Evolutionary conservation across 1,140 invertebrate genomes (phyloP).

Genomic region (Scaptomyza pallida): DNA sequence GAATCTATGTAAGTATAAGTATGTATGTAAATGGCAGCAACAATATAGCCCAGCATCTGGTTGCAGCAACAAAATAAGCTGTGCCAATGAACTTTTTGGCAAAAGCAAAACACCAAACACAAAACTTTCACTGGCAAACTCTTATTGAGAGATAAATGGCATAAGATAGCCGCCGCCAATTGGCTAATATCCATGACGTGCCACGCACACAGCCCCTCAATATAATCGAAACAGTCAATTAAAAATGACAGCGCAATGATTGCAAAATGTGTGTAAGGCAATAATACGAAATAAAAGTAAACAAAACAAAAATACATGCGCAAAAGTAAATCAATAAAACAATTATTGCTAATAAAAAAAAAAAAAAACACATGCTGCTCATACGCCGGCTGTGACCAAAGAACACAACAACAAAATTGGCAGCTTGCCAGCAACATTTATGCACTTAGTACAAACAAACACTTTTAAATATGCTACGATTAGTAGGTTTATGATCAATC

Average conservation of each 20-base stretch:
- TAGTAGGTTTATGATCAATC: too few relatives aligned
- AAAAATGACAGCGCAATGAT: conserved; percentile 37
- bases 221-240: conserved; percentile 48
- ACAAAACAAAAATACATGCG: background rate
- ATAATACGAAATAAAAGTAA: conserved; percentile 28
- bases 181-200: conserved; percentile 55
- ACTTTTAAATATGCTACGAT: too few relatives aligned
- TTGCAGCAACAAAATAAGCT: conserved; percentile 2
- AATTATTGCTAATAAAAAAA: conserved; percentile 33
- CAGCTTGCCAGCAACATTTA: conserved; percentile 29
- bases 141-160: conserved; percentile 53
- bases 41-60: conserved; percentile 21
- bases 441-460: too few relatives aligned
- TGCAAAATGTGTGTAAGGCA: conserved; percentile 42
- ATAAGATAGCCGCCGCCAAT: conserved; percentile 47
- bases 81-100: conserved; percentile 51
- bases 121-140: conserved; percentile 53
- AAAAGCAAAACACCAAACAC: conserved; percentile 17
- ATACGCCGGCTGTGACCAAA: conserved; percentile 37
- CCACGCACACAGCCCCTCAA: conserved; percentile 33
- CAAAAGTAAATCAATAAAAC: conserved; percentile 17
- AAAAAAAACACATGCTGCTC: conserved; percentile 23
- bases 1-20: background rate
- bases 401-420: conserved; percentile 22
- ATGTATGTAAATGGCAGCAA: conserved; percentile 9